Base-by-base conservation (phyloP, 2,797 vertebrate genomes). In the Enteromius paludinosus region DNA sequence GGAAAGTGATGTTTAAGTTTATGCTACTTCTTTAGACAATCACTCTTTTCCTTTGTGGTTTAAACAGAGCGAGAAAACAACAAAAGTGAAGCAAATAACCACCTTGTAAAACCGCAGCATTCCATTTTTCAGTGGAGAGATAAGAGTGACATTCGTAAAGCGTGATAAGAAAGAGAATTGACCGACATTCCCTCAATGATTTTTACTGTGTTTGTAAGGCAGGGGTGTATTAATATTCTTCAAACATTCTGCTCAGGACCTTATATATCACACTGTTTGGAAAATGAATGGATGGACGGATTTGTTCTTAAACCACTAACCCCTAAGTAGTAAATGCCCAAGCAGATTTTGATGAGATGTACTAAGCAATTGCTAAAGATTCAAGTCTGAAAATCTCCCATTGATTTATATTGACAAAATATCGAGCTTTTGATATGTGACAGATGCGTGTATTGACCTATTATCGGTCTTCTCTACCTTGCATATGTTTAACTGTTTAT, bases 141-240 rank as follows among this genome's bases (percentile, higher is more conserved):
- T 84, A 83, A 79, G 75, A 68, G 47, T 76, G 82, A 66, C 71
- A 72, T 84, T 82, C 59, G 33, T 49, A 71, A 83, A 83, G 78
- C 61, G 76, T 65, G 72, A 86, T 82, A 82, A 81, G 78, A 81
- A 80, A 45, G 33, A 68, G 47, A 80, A 84, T 65, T 78, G 72
- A 80, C 76, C 52, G 78, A 15, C 30, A 23, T 59, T 65, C 33
- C 28, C 68, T 49, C 33, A 83, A 71, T 79, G 18, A n/a, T 49
- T 52, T 72, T 74, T 17, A 11, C 59, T 62, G 66, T n/a, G 35
- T 83, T 75, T 28, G 54, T 25, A 41, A 75, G 49, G 52, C 30
- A 68, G 56, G 59, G 1, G 41, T n/a, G 18, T 30, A 70, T 59
- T 69, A 35, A 79, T 30, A 66, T 69, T 79, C 33, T 23, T 56